Evolutionary conservation across 53 echinoderm and acorn worm species (phyloP).

Genomic region (Henricia sp.): DNA sequence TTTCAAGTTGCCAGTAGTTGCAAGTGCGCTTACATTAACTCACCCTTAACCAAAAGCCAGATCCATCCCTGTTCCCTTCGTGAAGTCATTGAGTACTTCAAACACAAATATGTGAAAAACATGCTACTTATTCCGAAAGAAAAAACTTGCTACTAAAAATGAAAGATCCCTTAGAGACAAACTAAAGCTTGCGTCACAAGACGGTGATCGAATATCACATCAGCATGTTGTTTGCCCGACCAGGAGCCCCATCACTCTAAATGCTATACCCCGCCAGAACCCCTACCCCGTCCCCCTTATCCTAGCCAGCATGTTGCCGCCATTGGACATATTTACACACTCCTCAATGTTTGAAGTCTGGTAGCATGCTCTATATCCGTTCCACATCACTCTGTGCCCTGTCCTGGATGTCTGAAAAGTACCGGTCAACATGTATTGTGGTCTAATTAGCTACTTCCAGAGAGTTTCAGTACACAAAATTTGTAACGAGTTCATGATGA

Average conservation of each 20-base stretch:
- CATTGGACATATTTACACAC: constrained; percentile 28
- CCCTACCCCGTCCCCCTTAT: neutral
- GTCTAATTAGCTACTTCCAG: too few species aligned
- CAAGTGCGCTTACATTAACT: too few species aligned
- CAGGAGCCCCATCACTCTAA: neutral
- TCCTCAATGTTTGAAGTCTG: constrained; percentile 40
- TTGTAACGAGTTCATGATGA: too few species aligned
- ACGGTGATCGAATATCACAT: constrained; percentile 32
- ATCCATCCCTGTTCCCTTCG: too few species aligned
- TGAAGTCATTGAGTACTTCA: too few species aligned
- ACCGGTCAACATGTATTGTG: too few species aligned
- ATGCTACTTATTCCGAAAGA: neutral
- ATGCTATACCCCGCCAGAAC: neutral
- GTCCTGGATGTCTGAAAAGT: neutral
- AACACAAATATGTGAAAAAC: too few species aligned
- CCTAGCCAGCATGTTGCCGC: neutral
- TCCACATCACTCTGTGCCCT: neutral
- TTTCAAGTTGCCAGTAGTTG: too few species aligned
- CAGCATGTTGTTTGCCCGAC: neutral
- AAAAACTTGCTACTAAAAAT: too few species aligned
- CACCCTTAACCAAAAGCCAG: too few species aligned
- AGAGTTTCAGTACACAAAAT: too few species aligned
- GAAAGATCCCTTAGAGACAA: too few species aligned
- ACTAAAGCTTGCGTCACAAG: neutral
- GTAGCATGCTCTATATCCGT: constrained; percentile 4